phyloP scores from a whole-genome alignment of 2,797 vertebrate genomes.

The Rhadinocentrus ornatus region DNA sequence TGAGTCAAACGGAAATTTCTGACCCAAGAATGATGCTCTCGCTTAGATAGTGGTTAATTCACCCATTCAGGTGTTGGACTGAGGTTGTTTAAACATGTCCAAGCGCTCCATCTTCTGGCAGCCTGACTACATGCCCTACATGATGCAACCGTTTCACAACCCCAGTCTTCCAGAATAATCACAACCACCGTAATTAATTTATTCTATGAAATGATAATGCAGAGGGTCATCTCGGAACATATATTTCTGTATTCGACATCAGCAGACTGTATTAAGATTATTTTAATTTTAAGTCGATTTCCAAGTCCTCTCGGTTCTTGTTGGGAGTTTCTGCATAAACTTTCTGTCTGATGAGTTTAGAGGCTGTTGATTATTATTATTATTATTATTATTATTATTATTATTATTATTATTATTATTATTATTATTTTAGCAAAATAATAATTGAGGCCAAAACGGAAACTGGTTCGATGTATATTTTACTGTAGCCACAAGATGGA shows the following conservation, averaged over 20 bases:
- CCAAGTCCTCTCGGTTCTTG: neutral
- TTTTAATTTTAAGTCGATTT: neutral
- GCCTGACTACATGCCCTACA: neutral
- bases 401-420: too few relatives aligned
- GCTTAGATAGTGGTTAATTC: too few relatives aligned
- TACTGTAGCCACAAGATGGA: neutral
- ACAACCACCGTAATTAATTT: neutral
- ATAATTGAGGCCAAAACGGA: neutral
- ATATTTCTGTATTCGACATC: neutral
- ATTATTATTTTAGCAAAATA: too few relatives aligned
- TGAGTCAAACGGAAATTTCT: neutral
- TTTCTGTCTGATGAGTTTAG: neutral
- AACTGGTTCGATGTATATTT: neutral
- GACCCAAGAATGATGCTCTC: neutral
- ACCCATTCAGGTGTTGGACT: too few relatives aligned
- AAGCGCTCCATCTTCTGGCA: slow-evolving; percentile 41
- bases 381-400: too few relatives aligned
- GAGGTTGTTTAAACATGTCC: neutral
- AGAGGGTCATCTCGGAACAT: neutral
- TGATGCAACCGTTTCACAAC: slow-evolving; percentile 8
- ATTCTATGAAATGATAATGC: neutral
- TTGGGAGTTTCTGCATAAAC: neutral
- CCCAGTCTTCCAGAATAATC: neutral
- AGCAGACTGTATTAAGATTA: neutral
- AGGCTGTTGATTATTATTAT: too few relatives aligned